phyloP scores from a whole-genome alignment of 2,113 vertebrate species.

The Macaca nemestrina region DNA sequence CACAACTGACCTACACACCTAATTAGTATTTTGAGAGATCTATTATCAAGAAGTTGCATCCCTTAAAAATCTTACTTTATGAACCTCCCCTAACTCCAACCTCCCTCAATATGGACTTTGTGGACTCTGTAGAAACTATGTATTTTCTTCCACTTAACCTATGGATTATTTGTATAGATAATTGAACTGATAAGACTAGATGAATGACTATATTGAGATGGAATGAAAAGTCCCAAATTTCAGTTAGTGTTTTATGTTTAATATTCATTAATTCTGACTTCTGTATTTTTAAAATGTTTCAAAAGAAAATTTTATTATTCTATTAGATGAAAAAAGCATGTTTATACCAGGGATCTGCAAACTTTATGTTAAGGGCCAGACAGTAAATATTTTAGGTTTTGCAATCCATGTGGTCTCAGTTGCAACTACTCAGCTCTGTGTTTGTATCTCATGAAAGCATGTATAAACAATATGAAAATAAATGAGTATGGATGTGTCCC shows the following conservation, averaged over 20 bases:
- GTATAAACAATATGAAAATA: neutral
- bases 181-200: neutral
- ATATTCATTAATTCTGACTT: neutral
- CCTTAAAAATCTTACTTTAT: neutral
- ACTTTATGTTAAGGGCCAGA: neutral
- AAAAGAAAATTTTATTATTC: neutral
- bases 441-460: neutral
- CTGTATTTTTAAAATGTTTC: neutral
- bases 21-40: neutral
- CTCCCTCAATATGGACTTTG: neutral
- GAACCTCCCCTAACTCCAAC: neutral
- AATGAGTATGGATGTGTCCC: neutral
- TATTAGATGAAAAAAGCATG: neutral
- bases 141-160: neutral
- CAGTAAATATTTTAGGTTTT: neutral
- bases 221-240: neutral
- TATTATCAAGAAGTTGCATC: neutral
- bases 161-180: neutral
- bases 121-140: neutral
- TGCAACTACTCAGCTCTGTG: neutral
- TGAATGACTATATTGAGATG: neutral
- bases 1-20: neutral
- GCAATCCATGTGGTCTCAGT: neutral
- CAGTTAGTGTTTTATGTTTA: neutral
- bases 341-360: neutral